Evolutionary conservation across 2,113 vertebrate species (phyloP), one percentile per base, ranked within the genome.

Genomic region (Lathamus discolor): DNA sequence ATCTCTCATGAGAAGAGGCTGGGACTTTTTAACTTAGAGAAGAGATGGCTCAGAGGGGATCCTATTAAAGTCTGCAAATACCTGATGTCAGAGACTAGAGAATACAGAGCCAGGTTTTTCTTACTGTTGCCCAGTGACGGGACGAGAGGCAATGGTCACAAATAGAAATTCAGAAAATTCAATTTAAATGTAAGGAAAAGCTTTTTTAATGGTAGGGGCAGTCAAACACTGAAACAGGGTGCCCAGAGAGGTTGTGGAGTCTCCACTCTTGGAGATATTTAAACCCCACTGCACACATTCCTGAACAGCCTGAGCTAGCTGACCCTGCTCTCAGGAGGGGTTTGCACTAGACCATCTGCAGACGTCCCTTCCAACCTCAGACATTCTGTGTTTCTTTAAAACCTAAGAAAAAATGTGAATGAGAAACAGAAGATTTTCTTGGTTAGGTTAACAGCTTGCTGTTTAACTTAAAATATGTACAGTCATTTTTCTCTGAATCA

Each of bases 381-480:
- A 13, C 11, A 5, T 68, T 88, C n/a, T 17, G 7, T 44, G 5
- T 55, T 68, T 51, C 68, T 72, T 74, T 64, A 68, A 72, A 86
- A 46, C 27, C 39, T 54, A 75, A 29, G 18, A 75, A 44, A 25
- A 31, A 92, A 91, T 88, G 59, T 39, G 16, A 94, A 81, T 80
- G 55, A 75, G 27, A 86, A 68, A 29, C 11, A 22, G 13, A 77
- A 86, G 4, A 86, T 78, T 93, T 88, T 83, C 61, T 78, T 72
- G 27, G 43, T 94, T 94, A 90, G 57, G 61, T 76, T 95, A 95
- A 90, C 95, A 96, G 95, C 90, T 96, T 96, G 88, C 80, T 93
- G 85, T 96, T 95, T 96, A 90, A 88, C 92, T 95, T 96, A 90
- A 96, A 96, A 94, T 96, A 95, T 94, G 86, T 84, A 84, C 76